Percentiles rank a stretch among this genome's conserved stretches.
phyloP scores from a whole-genome alignment of 2,888 invertebrate species.

The Norana najaformis region DNA sequence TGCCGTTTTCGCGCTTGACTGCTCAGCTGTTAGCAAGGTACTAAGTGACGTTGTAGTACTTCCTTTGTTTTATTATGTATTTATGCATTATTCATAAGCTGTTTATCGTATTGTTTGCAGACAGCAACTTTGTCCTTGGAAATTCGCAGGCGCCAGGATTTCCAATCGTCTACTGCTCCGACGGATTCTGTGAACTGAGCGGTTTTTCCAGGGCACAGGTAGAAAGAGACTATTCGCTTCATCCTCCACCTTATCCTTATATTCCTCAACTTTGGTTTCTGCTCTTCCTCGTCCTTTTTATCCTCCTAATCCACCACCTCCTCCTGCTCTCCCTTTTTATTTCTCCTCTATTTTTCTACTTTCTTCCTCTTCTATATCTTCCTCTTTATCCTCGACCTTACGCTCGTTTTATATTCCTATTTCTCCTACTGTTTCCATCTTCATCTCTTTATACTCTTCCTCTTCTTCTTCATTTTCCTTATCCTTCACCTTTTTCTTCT shows the following conservation, averaged over 20 bases:
- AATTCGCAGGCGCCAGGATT: conserved; percentile 87
- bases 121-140: conserved; percentile 93
- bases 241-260: neutral
- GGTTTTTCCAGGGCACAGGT: conserved; percentile 79
- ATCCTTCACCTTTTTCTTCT: neutral
- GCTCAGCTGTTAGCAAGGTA: neutral
- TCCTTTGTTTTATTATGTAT: too few species aligned
- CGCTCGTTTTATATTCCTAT: neutral
- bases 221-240: neutral
- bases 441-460: neutral
- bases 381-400: neutral
- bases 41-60: neutral
- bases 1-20: neutral
- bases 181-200: conserved; percentile 93
- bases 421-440: neutral
- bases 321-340: neutral
- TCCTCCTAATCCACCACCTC: neutral
- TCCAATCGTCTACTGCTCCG: conserved; percentile 94
- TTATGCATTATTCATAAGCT: neutral
- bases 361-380: neutral
- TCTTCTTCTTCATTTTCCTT: neutral
- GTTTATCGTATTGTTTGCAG: conserved; percentile 66
- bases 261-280: neutral
- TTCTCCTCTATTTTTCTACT: neutral
- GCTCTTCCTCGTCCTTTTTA: neutral